phyloP scores from a whole-genome alignment of 1,140 invertebrate genomes.

The Latrodectus geometricus region DNA sequence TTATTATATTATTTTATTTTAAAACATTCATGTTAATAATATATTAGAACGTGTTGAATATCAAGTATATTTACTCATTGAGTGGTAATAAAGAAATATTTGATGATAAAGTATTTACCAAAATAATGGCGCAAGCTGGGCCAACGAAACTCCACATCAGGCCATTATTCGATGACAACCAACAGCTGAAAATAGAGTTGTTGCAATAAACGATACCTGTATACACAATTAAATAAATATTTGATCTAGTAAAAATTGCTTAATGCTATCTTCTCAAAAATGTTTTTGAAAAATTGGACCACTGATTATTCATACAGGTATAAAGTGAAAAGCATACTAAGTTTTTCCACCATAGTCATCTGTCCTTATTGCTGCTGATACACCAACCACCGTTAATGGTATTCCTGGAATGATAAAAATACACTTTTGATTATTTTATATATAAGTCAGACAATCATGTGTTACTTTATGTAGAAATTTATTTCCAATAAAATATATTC shows the following conservation, averaged over 20 bases:
- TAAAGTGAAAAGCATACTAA: slow-evolving; percentile 7
- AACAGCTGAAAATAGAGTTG: slow-evolving; percentile 65
- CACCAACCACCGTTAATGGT: slow-evolving; percentile 6
- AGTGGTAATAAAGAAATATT: background rate
- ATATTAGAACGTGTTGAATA: no score
- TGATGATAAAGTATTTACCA: slow-evolving; percentile 63
- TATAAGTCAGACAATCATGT: no score
- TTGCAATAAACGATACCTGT: no score
- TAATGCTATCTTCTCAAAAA: no score
- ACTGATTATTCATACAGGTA: no score
- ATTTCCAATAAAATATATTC: no score
- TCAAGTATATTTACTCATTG: background rate
- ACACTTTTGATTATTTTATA: background rate
- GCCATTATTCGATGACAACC: slow-evolving; percentile 68
- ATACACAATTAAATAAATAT: no score
- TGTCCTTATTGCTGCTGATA: background rate
- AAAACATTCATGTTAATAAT: no score
- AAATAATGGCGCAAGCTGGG: slow-evolving; percentile 68
- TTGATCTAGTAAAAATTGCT: no score
- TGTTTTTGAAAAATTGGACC: no score
- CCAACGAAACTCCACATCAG: slow-evolving; percentile 71
- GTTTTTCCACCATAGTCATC: slow-evolving; percentile 4
- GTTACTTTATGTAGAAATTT: no score
- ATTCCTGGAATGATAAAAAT: background rate
- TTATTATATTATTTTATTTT: no score